A percentile compares a stretch with the other conserved stretches of the same genome.
Conservation (phyloP, 2,888 invertebrate species). For the Drosophila percnosoma region DNA sequence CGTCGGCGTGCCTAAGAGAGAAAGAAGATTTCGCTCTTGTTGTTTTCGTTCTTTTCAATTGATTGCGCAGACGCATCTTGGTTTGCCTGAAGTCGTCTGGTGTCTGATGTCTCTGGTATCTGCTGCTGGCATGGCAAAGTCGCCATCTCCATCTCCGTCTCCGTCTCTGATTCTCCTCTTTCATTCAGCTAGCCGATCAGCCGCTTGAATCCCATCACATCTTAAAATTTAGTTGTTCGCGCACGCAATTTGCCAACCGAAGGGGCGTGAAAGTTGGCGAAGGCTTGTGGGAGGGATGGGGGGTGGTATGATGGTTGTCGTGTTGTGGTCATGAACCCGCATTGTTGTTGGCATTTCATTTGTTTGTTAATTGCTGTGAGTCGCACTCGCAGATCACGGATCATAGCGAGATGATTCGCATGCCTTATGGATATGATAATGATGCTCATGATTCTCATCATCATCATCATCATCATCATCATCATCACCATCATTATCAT, state of each 20-base stretch:
- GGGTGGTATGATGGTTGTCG: constrained; percentile 13
- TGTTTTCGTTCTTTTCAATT: constrained; percentile 54
- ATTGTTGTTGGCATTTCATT: constrained; percentile 76
- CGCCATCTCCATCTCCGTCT: background rate
- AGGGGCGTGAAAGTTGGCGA: background rate
- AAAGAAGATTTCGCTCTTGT: background rate
- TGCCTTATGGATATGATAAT: constrained; percentile 52
- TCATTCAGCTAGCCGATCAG: constrained; percentile 16
- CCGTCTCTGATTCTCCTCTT: constrained; percentile 3
- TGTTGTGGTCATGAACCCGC: constrained; percentile 75
- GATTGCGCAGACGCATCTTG: constrained; percentile 67
- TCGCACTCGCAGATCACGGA: constrained; percentile 29
- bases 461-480: background rate
- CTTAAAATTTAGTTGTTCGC: constrained; percentile 62
- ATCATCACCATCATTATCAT: background rate
- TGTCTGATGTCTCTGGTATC: background rate
- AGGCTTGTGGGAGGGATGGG: background rate
- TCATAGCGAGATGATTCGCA: constrained; percentile 37
- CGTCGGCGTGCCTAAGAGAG: background rate
- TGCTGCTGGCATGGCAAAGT: background rate
- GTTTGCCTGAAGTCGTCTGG: constrained; percentile 35
- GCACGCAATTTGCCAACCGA: constrained; percentile 56
- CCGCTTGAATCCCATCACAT: constrained; percentile 50
- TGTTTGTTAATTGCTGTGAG: constrained; percentile 70
- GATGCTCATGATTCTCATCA: constrained; percentile 38